phyloP scores from a whole-genome alignment of 2,113 vertebrate genomes.

The Corapipo altera region DNA sequence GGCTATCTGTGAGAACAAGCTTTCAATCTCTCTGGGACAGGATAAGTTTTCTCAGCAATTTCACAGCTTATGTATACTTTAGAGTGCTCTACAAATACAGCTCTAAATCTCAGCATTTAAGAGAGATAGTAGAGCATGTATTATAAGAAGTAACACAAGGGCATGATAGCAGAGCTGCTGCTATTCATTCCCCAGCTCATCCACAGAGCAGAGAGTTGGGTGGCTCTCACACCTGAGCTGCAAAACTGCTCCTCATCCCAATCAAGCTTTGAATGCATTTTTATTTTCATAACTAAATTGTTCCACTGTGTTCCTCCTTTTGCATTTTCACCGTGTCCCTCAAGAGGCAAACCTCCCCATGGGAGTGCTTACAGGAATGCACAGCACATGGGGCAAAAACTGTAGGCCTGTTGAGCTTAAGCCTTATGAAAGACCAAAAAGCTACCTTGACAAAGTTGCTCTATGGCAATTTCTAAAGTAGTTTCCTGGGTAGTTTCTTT shows the following conservation, averaged over 20 bases:
- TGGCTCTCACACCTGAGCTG: neutral
- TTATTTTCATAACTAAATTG: neutral
- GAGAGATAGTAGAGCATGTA: neutral
- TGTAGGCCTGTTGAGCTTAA: neutral
- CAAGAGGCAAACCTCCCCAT: neutral
- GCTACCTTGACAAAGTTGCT: neutral
- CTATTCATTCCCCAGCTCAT: neutral
- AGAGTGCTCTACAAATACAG: constrained; percentile 11
- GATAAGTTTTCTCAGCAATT: constrained; percentile 49
- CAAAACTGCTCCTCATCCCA: neutral
- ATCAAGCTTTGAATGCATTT: neutral
- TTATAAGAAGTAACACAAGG: neutral
- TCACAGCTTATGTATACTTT: constrained; percentile 44
- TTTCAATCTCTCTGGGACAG: constrained; percentile 33
- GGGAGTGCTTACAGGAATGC: neutral
- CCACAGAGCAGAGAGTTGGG: fast-evolving
- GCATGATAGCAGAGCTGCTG: neutral
- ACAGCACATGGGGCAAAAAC: neutral
- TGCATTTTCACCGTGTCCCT: neutral
- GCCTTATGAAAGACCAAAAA: neutral
- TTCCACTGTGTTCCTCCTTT: neutral
- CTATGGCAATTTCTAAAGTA: neutral
- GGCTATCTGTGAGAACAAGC: constrained; percentile 9
- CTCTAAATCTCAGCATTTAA: neutral
- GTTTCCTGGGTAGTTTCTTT: neutral